Base-by-base conservation (phyloP, 2,888 invertebrate genomes). In the Cryptocephalus primarius region DNA sequence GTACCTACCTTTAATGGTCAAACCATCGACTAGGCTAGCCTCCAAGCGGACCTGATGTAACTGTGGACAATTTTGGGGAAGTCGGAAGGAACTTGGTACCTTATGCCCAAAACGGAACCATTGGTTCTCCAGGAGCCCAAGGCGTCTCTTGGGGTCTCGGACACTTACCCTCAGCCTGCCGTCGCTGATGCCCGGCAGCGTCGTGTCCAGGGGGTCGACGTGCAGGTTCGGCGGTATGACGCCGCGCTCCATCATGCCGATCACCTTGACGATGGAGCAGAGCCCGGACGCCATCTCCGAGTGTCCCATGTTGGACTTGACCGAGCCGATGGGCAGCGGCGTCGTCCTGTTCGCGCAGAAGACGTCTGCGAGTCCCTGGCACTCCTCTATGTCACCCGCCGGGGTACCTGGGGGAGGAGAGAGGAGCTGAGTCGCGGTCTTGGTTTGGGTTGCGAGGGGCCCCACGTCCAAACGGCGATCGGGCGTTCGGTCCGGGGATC, bases 221-320 rank as follows among this genome's bases (percentile, higher is more conserved):
- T 88, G 79, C 10, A 88, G 69, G 66, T 88, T 88, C 1, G 79
- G 80, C 0, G 88, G 85, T 44, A 89, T 72, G 9, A 69, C 52
- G 1, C 81, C 80, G n/a, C 71, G 72, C 57, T 87, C 82, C 72
- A 85, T 85, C 0, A 81, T 79, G 34, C 88, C 72, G 9, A 83
- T 55, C 2, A 72, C 77, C 70, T 83, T 83, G 1, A 75, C 75
- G 31, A 83, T 60, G 8, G 77, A 74, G 36, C 75, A 74, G 33
- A 81, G 66, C 8, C 72, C 74, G 2, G 73, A 67, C 2, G 71
- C 68, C 4, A 70, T 67, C 48, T 74, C 73, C 1, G 64, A 57
- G 44, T 72, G 72, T 0, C 75, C 75, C 22, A 74, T 60, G 44
- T 75, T 75, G 1, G 74, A 72, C 58, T 69, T 72, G 1, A 75